Evolutionary conservation across 1,140 invertebrate species (phyloP).

Genomic region (Drosophila jambulina): DNA sequence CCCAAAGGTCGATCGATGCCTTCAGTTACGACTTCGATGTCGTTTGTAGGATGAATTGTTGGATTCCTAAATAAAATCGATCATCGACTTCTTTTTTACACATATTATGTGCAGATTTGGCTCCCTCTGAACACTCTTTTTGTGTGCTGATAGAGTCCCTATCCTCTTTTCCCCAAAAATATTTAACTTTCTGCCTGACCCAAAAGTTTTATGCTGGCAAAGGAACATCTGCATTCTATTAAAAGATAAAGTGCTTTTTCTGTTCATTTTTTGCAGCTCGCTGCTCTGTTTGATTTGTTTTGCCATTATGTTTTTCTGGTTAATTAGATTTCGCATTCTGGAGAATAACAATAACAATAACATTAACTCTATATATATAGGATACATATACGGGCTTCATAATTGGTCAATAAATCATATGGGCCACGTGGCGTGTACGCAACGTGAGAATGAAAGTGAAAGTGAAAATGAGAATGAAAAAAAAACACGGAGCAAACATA

Average conservation of each 20-base stretch:
- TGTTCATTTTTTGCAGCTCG: slow-evolving; percentile 1
- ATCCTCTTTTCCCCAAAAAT: not conserved
- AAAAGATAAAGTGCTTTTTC: slow-evolving; percentile 15
- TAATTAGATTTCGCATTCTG: slow-evolving; percentile 41
- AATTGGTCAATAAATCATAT: slow-evolving; percentile 42
- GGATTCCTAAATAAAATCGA: too few species aligned
- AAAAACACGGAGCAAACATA: not conserved
- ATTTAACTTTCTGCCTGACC: slow-evolving; percentile 28
- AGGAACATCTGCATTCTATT: slow-evolving; percentile 6
- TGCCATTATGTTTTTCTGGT: slow-evolving; percentile 31
- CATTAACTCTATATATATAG: slow-evolving; percentile 10
- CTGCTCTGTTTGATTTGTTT: not conserved
- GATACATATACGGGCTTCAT: not conserved
- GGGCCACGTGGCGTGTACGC: slow-evolving; percentile 38
- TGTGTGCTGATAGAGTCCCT: slow-evolving; percentile 11
- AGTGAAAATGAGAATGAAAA: slow-evolving; percentile 7
- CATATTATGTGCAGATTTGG: slow-evolving; percentile 37
- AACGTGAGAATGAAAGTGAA: slow-evolving; percentile 32
- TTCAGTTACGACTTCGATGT: too few species aligned
- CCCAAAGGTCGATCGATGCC: too few species aligned
- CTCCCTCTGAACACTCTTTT: slow-evolving; percentile 13
- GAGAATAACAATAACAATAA: slow-evolving; percentile 27
- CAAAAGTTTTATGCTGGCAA: not conserved
- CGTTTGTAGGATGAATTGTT: too few species aligned
- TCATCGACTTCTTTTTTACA: slow-evolving; percentile 32